Evolutionary conservation across 2,888 invertebrate species (phyloP).

Genomic region (Agrochola circellaris): DNA sequence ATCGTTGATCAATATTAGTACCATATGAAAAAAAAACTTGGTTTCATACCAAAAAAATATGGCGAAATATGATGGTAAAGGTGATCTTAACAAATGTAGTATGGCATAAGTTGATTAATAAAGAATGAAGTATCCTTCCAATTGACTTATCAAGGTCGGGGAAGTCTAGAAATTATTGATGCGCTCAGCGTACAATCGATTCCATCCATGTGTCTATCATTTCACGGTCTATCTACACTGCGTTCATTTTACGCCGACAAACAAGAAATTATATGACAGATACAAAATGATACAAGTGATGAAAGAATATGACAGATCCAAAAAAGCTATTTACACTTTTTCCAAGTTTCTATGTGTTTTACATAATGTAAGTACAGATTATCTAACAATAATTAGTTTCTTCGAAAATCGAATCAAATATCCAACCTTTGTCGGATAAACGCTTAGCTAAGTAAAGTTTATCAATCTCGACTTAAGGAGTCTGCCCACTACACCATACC

Average conservation of each 20-base stretch:
- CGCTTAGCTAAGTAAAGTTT: not conserved
- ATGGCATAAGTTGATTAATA: not conserved
- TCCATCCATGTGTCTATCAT: not conserved
- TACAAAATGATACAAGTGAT: not conserved
- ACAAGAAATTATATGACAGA: not conserved
- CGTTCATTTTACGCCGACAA: not conserved
- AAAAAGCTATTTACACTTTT: not conserved
- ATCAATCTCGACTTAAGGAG: not conserved
- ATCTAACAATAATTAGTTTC: not conserved
- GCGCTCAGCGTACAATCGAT: not conserved
- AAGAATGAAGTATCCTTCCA: not conserved
- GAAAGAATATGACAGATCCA: not conserved
- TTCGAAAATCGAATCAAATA: not conserved
- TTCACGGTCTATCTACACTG: not conserved
- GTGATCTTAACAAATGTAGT: not conserved
- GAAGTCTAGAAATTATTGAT: slow-evolving; percentile 19
- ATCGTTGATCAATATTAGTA: slow-evolving; percentile 1
- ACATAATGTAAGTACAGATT: not conserved
- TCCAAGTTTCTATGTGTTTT: not conserved
- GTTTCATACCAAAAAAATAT: not conserved
- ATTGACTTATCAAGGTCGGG: not conserved
- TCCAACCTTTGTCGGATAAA: not conserved
- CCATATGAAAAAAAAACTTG: not conserved
- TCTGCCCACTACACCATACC: too few relatives aligned
- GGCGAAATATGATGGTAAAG: not conserved